Percentiles rank a stretch among this genome's conserved stretches.
These are phyloP conservation scores for Parauchenoglanis punctatus DNA, from an alignment of 2,797 vertebrate genomes.

Conservation along the genomic window DNA sequence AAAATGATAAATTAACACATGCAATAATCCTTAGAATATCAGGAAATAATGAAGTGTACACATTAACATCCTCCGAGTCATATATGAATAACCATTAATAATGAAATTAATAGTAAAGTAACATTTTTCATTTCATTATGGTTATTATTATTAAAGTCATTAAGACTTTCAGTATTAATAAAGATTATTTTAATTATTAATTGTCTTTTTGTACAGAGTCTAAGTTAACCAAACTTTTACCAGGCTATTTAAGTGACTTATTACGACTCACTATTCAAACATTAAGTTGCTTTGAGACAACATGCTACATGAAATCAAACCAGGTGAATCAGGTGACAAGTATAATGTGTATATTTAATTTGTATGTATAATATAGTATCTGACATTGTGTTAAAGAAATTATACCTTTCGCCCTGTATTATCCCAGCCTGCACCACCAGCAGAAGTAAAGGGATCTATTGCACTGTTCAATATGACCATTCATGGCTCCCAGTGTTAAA, in stretches of 20 bases:
- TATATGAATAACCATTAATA: background rate
- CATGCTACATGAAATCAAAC: background rate
- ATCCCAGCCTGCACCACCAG: background rate
- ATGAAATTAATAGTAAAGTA: background rate
- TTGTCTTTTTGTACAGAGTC: background rate
- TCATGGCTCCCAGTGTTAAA: background rate
- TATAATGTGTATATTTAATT: background rate
- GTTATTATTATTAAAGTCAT: background rate
- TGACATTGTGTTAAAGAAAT: background rate
- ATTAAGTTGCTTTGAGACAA: background rate
- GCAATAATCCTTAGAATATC: background rate
- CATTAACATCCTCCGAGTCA: background rate
- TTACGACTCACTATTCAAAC: background rate
- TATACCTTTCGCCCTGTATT: background rate
- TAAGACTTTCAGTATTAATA: background rate
- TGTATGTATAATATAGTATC: background rate
- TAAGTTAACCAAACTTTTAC: background rate
- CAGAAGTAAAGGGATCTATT: background rate
- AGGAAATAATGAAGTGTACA: background rate
- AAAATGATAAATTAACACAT: background rate
- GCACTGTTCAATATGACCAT: background rate
- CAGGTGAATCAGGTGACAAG: background rate
- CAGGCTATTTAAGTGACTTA: background rate
- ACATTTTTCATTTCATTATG: background rate
- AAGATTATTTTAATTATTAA: background rate